These are phyloP conservation scores for Phodopus roborovskii DNA, from an alignment of 2,113 vertebrate genomes.

Conservation along the genomic window DNA sequence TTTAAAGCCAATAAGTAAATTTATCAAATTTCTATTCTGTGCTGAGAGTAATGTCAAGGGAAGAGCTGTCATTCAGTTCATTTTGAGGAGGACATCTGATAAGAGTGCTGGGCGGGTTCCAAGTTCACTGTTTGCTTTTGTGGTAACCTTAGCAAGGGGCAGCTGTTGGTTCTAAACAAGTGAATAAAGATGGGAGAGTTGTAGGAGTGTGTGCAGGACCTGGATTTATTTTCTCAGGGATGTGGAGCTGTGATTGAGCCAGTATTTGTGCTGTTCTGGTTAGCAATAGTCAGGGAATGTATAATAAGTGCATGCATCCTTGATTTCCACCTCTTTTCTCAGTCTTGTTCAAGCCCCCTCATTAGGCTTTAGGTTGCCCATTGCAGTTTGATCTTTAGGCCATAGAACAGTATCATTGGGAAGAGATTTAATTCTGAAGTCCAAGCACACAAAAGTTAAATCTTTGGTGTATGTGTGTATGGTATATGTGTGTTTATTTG, in stretches of 20 bases:
- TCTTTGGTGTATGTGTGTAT: not conserved
- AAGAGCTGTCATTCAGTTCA: not conserved
- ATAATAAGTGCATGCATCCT: not conserved
- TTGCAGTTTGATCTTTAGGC: not conserved
- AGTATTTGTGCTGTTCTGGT: not conserved
- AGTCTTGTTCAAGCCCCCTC: not conserved
- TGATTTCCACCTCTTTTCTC: not conserved
- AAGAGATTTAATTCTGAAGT: slow-evolving; percentile 33
- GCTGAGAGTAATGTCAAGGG: not conserved
- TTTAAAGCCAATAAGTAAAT: not conserved
- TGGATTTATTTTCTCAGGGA: not conserved
- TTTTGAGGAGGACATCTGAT: not conserved
- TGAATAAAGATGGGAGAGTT: not conserved
- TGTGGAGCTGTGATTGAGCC: not conserved
- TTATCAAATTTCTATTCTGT: not conserved
- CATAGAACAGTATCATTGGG: not conserved
- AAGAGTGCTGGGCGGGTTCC: not conserved
- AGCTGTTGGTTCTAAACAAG: not conserved
- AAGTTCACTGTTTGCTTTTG: not conserved
- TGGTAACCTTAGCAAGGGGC: not conserved
- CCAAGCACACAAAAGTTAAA: not conserved
- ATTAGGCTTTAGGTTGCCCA: not conserved
- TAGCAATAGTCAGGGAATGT: not conserved
- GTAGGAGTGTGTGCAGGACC: not conserved
- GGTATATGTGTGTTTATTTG: not conserved